Conservation (phyloP, 2,113 vertebrate species). For the Uropsilus gracilis region DNA sequence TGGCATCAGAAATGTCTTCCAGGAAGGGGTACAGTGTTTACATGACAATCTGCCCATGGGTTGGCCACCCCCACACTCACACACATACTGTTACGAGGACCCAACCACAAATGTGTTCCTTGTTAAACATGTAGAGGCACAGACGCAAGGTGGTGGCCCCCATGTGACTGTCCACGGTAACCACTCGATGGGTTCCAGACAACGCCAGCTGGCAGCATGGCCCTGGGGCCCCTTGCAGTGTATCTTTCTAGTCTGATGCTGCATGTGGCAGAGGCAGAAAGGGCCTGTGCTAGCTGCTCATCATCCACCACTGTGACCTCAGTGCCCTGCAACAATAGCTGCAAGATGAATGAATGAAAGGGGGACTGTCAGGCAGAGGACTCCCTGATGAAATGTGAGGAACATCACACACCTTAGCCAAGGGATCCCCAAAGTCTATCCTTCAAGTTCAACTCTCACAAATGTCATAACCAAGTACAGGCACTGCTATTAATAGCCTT, state of each 20-base stretch:
- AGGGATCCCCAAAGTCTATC: neutral
- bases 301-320: neutral
- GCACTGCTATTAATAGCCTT: neutral
- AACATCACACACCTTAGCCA: neutral
- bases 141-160: neutral
- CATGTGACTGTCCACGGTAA: fast-evolving
- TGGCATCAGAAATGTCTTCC: neutral
- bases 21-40: neutral
- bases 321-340: neutral
- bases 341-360: neutral
- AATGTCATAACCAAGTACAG: neutral
- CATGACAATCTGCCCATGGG: neutral
- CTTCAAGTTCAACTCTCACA: no score
- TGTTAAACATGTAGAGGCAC: neutral
- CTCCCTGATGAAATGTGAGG: neutral
- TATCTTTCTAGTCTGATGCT: neutral
- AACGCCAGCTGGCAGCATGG: neutral
- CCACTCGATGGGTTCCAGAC: no score
- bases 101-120: fast-evolving
- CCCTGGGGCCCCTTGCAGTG: fast-evolving
- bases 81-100: neutral
- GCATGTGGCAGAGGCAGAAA: neutral
- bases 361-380: neutral
- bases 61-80: neutral
- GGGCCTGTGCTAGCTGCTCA: fast-evolving